Evolutionary conservation across 2,797 vertebrate genomes (phyloP).

Genomic region (Muscicapa comitata): DNA sequence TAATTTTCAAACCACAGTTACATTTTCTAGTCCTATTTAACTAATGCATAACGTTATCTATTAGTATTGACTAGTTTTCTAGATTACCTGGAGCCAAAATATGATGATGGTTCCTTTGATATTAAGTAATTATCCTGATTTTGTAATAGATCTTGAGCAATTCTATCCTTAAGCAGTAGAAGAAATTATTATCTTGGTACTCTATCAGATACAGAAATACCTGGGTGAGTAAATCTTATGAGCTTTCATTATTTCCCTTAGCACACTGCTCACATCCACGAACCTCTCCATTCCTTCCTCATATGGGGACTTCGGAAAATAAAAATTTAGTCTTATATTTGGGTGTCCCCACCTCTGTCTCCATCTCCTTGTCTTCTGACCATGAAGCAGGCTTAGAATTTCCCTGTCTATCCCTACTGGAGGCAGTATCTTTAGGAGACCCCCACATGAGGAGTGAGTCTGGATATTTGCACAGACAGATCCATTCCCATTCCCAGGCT

Average conservation of each 20-base stretch:
- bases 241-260: background rate
- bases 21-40: background rate
- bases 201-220: background rate
- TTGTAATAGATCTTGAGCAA: constrained; percentile 31
- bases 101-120: background rate
- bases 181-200: background rate
- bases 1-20: background rate
- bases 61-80: background rate
- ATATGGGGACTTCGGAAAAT: background rate
- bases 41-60: background rate
- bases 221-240: background rate
- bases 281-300: background rate
- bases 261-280: background rate
- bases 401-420: background rate
- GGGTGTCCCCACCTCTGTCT: background rate
- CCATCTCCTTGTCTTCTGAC: background rate
- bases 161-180: background rate
- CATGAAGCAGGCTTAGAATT: background rate
- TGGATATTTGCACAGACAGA: background rate
- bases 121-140: constrained; percentile 1
- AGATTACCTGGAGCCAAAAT: background rate
- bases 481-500: background rate
- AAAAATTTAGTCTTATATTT: background rate
- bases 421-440: background rate
- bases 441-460: accelerated